Conservation (phyloP, 2,888 invertebrate species). For the Acanthosepion esculentum region DNA sequence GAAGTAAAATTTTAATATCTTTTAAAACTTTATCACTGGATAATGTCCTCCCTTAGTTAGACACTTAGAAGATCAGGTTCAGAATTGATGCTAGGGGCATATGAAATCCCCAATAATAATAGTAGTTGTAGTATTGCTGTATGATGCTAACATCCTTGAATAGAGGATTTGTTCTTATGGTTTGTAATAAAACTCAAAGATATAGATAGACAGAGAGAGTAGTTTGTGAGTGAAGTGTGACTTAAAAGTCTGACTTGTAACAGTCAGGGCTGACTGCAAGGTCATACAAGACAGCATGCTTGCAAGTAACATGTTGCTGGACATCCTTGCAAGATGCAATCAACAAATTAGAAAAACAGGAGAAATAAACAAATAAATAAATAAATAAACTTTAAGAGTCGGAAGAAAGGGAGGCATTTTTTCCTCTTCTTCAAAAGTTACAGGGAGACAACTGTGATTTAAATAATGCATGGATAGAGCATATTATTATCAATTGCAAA, state of each 20-base stretch:
- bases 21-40: slow-evolving; percentile 41
- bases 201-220: not conserved
- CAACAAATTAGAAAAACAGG: not conserved
- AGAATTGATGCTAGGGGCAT: slow-evolving; percentile 17
- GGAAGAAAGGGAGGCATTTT: slow-evolving; percentile 40
- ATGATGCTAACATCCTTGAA: slow-evolving; percentile 34
- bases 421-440: not conserved
- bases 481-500: too few species aligned
- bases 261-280: slow-evolving; percentile 33
- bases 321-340: slow-evolving; percentile 13
- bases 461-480: too few species aligned
- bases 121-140: slow-evolving; percentile 44
- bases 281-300: slow-evolving; percentile 9
- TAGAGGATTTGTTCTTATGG: slow-evolving; percentile 40
- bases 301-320: not conserved
- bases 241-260: not conserved
- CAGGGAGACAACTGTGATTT: slow-evolving; percentile 33
- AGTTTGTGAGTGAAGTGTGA: slow-evolving; percentile 14
- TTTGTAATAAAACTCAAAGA: slow-evolving; percentile 38
- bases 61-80: slow-evolving; percentile 21
- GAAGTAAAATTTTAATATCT: slow-evolving; percentile 37
- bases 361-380: slow-evolving; percentile 44
- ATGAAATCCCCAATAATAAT: not conserved
- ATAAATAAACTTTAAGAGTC: slow-evolving; percentile 24
- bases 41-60: slow-evolving; percentile 41